These are phyloP conservation scores for Rhogogaster chlorosoma DNA, from an alignment of 2,888 invertebrate species.

Conservation along the genomic window DNA sequence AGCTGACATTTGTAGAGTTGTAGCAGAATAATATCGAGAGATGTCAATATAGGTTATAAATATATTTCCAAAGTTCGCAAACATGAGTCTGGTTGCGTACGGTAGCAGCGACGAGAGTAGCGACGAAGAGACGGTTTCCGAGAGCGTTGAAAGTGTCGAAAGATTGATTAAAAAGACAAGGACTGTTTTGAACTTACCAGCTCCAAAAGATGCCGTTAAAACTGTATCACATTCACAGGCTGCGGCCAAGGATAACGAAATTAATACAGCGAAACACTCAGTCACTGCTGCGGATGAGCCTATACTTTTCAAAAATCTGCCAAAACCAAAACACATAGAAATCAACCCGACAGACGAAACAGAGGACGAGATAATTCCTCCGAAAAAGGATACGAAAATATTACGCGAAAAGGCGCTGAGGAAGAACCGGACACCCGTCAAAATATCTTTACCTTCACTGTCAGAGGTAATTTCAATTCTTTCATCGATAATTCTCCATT, in stretches of 20 bases:
- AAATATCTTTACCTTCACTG: conserved; percentile 85
- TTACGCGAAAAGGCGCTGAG: conserved; percentile 62
- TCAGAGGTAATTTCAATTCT: conserved; percentile 79
- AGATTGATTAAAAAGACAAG: conserved; percentile 15
- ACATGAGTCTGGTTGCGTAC: conserved; percentile 74
- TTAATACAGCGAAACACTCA: conserved; percentile 16
- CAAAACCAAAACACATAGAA: conserved; percentile 77
- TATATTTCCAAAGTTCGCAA: background rate
- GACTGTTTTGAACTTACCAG: conserved; percentile 62
- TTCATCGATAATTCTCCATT: background rate
- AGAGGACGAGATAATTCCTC: conserved; percentile 82
- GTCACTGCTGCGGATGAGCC: conserved; percentile 44
- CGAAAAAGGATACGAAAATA: conserved; percentile 67
- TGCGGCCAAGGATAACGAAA: background rate
- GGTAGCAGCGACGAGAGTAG: conserved; percentile 73
- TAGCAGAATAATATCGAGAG: background rate
- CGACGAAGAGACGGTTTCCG: conserved; percentile 61
- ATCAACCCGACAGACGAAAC: conserved; percentile 74
- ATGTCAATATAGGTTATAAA: conserved; percentile 36
- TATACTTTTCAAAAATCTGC: conserved; percentile 75
- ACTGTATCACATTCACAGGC: background rate
- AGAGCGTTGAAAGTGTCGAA: background rate
- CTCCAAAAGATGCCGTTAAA: conserved; percentile 65
- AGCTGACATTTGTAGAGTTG: background rate
- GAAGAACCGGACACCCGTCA: conserved; percentile 79